Base-by-base conservation (phyloP, 2,888 invertebrate genomes). In the Argyresthia albistria region DNA sequence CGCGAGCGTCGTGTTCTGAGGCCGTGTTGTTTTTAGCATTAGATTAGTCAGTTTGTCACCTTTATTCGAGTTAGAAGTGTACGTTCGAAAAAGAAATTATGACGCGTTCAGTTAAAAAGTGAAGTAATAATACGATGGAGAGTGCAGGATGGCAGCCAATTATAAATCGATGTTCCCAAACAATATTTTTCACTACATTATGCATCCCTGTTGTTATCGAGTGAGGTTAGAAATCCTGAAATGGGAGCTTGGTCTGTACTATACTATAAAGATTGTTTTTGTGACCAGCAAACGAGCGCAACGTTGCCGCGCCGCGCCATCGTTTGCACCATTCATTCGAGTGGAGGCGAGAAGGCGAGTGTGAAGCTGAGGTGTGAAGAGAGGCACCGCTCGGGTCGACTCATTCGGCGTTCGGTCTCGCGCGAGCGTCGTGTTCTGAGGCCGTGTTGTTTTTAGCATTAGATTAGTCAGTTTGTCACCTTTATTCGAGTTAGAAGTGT, bases 31-130 rank as follows among this genome's bases (percentile, higher is more conserved):
- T 46, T 46, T 46, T 46, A 46, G 46, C 46, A 46, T 46, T 46
- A 8, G 12, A 46, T 46, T 46, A 46, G 46, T 46, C 46, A 46
- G 46, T 46, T 46, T 46, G 46, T 46, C 46, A 46, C 60, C 60
- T 15, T 15, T 45, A 15, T 45, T 45, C 16, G 45, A 45, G 42
- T 42, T 42, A 42, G 42, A 42, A 42, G 42, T 42, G 42, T 42
- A 42, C 42, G 42, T 42, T 42, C 42, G 42, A 42, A 42, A 42
- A 42, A 42, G 42, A 42, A 42, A 42, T 42, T 42, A 42, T 42
- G 42, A 42, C 42, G 42, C 42, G 42, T 42, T 42, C 42, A 42
- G 42, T 42, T 42, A 42, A 42, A 42, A 42, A 15, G 45, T 15
- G 45, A 15, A 8, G 12, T 14, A 45, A 45, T n/a, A 42, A 42